phyloP scores from a whole-genome alignment of 2,113 vertebrate species.

The Camelus bactrianus region DNA sequence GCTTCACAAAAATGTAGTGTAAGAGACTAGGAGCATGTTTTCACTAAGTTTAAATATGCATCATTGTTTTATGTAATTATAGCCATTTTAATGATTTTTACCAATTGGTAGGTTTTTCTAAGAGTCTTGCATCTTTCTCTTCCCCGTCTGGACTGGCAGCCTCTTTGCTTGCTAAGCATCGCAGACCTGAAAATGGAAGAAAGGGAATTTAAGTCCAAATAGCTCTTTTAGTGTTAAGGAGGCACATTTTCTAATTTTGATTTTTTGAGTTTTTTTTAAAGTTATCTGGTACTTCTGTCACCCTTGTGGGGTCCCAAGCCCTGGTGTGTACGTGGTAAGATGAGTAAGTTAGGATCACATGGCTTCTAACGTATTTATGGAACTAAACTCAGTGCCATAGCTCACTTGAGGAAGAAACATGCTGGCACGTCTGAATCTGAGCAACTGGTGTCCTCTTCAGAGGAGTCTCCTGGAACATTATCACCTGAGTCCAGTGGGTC shows the following conservation, averaged over 20 bases:
- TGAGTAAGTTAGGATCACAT: neutral
- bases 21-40: neutral
- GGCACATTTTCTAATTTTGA: neutral
- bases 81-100: neutral
- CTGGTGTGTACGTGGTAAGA: neutral
- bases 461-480: neutral
- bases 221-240: neutral
- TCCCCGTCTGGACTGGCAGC: neutral
- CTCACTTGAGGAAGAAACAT: neutral
- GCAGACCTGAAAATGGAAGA: neutral
- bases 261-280: neutral
- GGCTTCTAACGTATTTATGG: neutral
- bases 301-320: neutral
- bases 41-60: neutral
- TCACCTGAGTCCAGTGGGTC: accelerated
- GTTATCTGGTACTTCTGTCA: neutral
- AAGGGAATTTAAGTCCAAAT: neutral
- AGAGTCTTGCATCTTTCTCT: neutral
- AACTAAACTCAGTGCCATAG: neutral
- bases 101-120: neutral
- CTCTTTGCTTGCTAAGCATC: neutral
- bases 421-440: neutral
- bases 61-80: neutral
- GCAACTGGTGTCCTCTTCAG: neutral
- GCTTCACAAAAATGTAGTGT: neutral